These are phyloP conservation scores for Congeria kusceri DNA, from an alignment of 2,888 invertebrate species.

Conservation along the genomic window DNA sequence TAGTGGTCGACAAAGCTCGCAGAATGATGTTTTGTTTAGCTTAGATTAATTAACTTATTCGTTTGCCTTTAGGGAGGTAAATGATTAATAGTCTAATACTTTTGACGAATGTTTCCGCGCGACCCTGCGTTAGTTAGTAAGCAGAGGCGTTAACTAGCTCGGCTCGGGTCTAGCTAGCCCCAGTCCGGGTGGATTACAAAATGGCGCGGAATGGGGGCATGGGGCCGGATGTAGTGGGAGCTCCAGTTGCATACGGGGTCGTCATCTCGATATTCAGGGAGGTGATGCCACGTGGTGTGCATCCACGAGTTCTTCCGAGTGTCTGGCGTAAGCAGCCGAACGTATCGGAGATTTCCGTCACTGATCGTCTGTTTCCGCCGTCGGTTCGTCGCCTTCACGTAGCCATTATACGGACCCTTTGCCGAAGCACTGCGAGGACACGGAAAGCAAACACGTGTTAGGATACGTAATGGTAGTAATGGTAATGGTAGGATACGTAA, in stretches of 20 bases:
- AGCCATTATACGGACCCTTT: constrained; percentile 1
- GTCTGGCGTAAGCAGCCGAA: constrained; percentile 77
- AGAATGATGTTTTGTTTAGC: too few species aligned
- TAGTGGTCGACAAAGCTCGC: too few species aligned
- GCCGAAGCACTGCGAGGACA: constrained; percentile 41
- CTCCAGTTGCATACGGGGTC: constrained; percentile 75
- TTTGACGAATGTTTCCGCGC: too few species aligned
- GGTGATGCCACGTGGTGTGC: constrained; percentile 83
- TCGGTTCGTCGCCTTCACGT: constrained; percentile 22
- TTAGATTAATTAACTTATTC: too few species aligned
- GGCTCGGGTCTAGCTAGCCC: constrained; percentile 68
- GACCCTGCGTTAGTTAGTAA: too few species aligned
- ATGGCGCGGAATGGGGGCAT: constrained; percentile 73
- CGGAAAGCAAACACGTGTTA: constrained; percentile 13
- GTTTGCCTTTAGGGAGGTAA: too few species aligned
- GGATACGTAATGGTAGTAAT: background rate
- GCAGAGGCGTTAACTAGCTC: background rate
- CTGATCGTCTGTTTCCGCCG: constrained; percentile 37
- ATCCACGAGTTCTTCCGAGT: constrained; percentile 80
- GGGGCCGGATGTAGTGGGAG: constrained; percentile 77
- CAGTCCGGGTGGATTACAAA: constrained; percentile 83
- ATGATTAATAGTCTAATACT: too few species aligned
- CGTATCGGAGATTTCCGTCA: constrained; percentile 61
- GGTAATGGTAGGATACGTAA: too few species aligned
- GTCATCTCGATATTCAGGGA: constrained; percentile 74